These are phyloP conservation scores for Mormyrus iriodes DNA, from an alignment of 2,113 vertebrate genomes.

Conservation along the genomic window DNA sequence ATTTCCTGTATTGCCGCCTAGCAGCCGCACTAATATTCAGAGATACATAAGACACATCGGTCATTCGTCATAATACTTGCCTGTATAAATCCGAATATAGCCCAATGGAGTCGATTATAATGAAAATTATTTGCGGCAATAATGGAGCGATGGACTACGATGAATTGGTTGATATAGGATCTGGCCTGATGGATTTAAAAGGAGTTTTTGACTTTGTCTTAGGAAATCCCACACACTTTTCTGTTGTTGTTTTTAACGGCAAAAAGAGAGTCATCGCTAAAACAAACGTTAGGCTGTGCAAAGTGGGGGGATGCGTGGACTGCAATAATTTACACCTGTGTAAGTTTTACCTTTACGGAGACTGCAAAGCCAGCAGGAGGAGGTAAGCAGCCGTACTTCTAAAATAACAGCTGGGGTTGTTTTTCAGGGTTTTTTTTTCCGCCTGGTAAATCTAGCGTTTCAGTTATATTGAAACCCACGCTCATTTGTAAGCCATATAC, in stretches of 20 bases:
- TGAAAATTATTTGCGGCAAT: constrained; percentile 21
- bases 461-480: too few species aligned
- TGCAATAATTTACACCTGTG: constrained; percentile 23
- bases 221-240: background rate
- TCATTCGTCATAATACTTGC: background rate
- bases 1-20: background rate
- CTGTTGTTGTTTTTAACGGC: background rate
- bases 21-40: background rate
- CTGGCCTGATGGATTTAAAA: background rate
- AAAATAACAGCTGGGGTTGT: background rate
- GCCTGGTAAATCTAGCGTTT: too few species aligned
- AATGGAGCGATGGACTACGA: constrained; percentile 15
- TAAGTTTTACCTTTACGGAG: constrained; percentile 24
- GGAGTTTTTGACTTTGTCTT: background rate
- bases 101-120: background rate
- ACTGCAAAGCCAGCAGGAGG: constrained; percentile 4
- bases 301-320: background rate
- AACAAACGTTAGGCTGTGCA: constrained; percentile 21
- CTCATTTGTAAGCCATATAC: background rate
- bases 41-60: background rate
- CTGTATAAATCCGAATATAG: background rate
- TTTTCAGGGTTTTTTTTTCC: background rate
- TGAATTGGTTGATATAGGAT: constrained; percentile 18
- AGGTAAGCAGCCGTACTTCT: background rate
- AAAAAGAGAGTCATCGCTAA: constrained; percentile 12